These are phyloP conservation scores for Nomada lathburiana DNA, from an alignment of 2,888 invertebrate genomes.

Conservation along the genomic window DNA sequence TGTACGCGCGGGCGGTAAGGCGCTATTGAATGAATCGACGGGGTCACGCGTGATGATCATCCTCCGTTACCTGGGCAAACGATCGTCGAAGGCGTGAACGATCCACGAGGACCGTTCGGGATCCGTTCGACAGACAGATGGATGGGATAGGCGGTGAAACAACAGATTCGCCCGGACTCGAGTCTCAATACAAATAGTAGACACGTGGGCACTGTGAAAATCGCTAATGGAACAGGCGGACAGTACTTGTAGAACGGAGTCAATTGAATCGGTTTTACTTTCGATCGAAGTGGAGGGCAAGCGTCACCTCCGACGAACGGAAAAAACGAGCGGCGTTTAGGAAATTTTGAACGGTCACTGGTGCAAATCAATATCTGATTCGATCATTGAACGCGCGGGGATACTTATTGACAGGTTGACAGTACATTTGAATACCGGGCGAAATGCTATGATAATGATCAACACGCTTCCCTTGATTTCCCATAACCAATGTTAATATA, in stretches of 20 bases:
- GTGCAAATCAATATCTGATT: too few relatives aligned
- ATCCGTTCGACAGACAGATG: constrained; percentile 8
- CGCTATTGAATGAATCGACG: constrained; percentile 59
- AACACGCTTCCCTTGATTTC: too few relatives aligned
- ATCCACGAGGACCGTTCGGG: constrained; percentile 38
- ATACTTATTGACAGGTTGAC: too few relatives aligned
- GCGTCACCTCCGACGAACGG: not conserved
- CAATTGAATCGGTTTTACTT: constrained; percentile 46
- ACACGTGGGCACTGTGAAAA: not conserved
- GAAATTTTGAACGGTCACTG: too few relatives aligned
- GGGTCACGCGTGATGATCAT: constrained; percentile 50
- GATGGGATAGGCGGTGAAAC: constrained; percentile 24
- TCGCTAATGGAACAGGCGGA: not conserved
- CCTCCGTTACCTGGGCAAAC: constrained; percentile 17
- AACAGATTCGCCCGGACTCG: constrained; percentile 11
- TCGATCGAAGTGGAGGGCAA: not conserved
- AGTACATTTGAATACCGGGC: not conserved
- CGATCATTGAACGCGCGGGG: too few relatives aligned
- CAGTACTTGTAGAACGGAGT: not conserved
- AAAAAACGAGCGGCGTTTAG: not conserved
- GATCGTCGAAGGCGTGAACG: constrained; percentile 54
- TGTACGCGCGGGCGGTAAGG: constrained; percentile 49
- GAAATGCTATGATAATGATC: too few relatives aligned
- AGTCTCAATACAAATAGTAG: constrained; percentile 15
- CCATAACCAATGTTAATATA: too few relatives aligned